phyloP scores from a whole-genome alignment of 30 jellyfish, hydroid and myxozoan species.

The Aurelia aurita complex sp. Pacific region DNA sequence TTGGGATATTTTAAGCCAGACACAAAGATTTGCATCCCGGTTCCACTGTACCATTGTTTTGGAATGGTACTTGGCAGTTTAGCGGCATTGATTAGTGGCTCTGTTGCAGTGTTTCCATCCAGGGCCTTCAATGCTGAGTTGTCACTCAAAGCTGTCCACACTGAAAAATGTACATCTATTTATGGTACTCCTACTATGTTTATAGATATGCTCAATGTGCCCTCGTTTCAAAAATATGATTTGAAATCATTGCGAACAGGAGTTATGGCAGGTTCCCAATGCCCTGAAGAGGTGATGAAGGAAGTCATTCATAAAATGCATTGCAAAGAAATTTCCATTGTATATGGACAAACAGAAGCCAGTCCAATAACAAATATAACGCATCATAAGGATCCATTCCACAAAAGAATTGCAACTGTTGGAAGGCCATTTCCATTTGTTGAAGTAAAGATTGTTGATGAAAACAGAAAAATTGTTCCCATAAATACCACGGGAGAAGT shows the following conservation, averaged over 20 bases:
- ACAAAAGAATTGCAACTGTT: conserved; percentile 73
- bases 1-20: conserved; percentile 49
- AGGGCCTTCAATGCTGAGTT: conserved; percentile 78
- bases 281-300: conserved; percentile 96
- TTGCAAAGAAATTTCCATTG: conserved; percentile 89
- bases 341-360: conserved; percentile 94
- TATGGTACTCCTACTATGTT: conserved; percentile 99
- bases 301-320: conserved; percentile 80
- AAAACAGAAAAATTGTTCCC: conserved; percentile 75
- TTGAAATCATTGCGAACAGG: conserved; percentile 81
- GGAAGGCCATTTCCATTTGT: conserved; percentile 84
- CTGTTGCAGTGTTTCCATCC: conserved; percentile 85
- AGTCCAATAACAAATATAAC: conserved; percentile 85
- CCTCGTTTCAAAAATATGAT: conserved; percentile 52
- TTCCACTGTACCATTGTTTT: conserved; percentile 95
- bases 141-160: conserved; percentile 73
- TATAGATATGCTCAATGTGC: conserved; percentile 88
- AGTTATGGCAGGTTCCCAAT: conserved; percentile 96
- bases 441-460: conserved; percentile 85
- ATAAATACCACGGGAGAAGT: conserved; percentile 80
- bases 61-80: conserved; percentile 98
- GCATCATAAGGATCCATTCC: conserved; percentile 57
- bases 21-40: conserved; percentile 89
- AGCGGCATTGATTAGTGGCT: conserved; percentile 72
- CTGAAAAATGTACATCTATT: conserved; percentile 88